A percentile compares a stretch with the other conserved stretches of the same genome.
phyloP scores from a whole-genome alignment of 2,888 invertebrate species.

The Automeris io region DNA sequence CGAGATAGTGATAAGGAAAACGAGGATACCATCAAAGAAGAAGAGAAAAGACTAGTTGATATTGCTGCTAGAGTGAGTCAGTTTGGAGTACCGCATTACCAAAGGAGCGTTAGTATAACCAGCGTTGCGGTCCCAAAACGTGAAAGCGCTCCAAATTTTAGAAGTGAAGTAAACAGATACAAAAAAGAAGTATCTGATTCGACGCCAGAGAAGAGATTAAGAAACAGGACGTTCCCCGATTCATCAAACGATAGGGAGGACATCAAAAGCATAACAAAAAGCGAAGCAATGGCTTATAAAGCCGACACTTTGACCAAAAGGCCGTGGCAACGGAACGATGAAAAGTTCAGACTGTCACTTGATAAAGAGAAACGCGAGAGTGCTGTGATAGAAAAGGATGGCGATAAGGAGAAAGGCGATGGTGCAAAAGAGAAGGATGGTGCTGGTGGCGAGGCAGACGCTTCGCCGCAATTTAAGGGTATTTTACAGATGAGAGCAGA shows the following conservation, averaged over 20 bases:
- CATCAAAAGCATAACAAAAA: conserved; percentile 59
- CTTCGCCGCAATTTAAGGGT: conserved; percentile 80
- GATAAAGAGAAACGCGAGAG: conserved; percentile 57
- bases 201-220: conserved; percentile 65
- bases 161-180: conserved; percentile 65
- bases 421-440: conserved; percentile 45
- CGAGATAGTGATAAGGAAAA: conserved; percentile 87
- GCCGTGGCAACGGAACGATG: conserved; percentile 62
- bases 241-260: conserved; percentile 68
- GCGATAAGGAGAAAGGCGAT: conserved; percentile 47
- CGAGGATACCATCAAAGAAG: conserved; percentile 53
- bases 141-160: conserved; percentile 59
- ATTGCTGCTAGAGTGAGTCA: conserved; percentile 65
- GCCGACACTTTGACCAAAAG: conserved; percentile 64
- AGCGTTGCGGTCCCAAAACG: conserved; percentile 58
- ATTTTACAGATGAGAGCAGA: conserved; percentile 85
- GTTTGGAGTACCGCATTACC: conserved; percentile 62
- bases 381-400: conserved; percentile 63
- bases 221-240: conserved; percentile 71
- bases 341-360: conserved; percentile 45
- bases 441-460: conserved; percentile 50
- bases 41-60: conserved; percentile 58
- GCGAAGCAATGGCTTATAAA: conserved; percentile 58
- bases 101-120: conserved; percentile 62
- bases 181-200: conserved; percentile 73